Base-by-base conservation (phyloP, 2,113 vertebrate genomes). In the Anhinga anhinga region DNA sequence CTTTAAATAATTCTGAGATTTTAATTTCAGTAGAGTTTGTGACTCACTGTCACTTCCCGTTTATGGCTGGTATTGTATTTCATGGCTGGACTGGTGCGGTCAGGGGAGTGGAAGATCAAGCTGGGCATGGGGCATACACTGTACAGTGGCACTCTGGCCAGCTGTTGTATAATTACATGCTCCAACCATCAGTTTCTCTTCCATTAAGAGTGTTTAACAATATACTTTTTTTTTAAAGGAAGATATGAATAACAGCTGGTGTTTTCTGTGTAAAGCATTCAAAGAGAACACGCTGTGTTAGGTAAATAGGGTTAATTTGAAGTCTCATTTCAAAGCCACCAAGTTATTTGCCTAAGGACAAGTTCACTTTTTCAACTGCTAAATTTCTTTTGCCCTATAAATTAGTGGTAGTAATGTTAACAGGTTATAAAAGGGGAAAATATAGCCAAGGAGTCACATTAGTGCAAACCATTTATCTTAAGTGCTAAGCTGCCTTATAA, bases 331-430 rank as follows among this genome's bases (percentile, higher is more conserved):
- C 49, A 94, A 91, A 95, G 76, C 71, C 52, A 90, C 59, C 70
- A 65, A 96, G 65, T 72, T 93, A 44, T 91, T 97, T 97, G 88
- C 90, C 93, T 90, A 50, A 95, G 93, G 92, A 92, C 78, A 97
- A 90, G 49, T 49, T 91, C 53, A 27, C 14, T 52, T 84, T 84
- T 84, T 96, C 62, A 96, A 86, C 72, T 63, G 49, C 52, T 88
- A 26, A 15, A 59, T 98, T 97, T 97, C 45, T 65, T 94, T 94
- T 90, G 47, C 83, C 42, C 45, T 94, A 23, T 93, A 95, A 97
- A 94, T 96, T 80, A 85, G 29, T 67, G 50, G 47, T 42, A 87
- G 32, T 93, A 79, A 76, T 42, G 56, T 86, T 93, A 94, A 45
- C 27, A 90, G 38, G 25, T 83, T 96, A 45, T 90, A 85, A 93